Evolutionary conservation across 1,140 invertebrate genomes (phyloP).

Genomic region (Caenorhabditis latens): DNA sequence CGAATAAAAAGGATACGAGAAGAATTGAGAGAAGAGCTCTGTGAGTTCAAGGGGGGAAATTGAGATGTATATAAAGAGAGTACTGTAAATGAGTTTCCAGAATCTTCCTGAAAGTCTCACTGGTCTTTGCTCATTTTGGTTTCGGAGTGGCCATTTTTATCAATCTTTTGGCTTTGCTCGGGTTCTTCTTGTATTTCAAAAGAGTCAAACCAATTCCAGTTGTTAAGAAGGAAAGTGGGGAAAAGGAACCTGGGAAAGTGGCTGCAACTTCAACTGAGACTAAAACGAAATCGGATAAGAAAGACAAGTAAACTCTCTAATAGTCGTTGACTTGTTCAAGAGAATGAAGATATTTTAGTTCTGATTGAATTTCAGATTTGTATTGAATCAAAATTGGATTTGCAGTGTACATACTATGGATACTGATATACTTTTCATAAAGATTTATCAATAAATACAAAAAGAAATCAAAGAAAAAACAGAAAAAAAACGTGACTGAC

Average conservation of each 20-base stretch:
- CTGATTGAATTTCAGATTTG: no score
- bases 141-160: neutral
- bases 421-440: neutral
- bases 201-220: neutral
- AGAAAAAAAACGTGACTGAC: neutral
- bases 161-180: neutral
- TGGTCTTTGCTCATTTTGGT: neutral
- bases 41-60: no score
- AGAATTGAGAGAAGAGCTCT: no score
- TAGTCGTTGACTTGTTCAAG: no score
- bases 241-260: neutral
- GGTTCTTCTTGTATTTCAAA: neutral
- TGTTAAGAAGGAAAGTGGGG: neutral
- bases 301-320: neutral
- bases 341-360: no score
- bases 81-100: neutral
- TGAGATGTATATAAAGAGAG: no score
- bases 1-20: no score
- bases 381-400: no score
- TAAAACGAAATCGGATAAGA: neutral
- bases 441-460: slow-evolving; percentile 12
- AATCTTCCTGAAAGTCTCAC: neutral
- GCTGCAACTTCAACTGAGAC: neutral
- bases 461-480: slow-evolving; percentile 3
- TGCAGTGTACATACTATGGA: no score